phyloP scores from a whole-genome alignment of 2,888 invertebrate genomes.

The Coremacera marginata region DNA sequence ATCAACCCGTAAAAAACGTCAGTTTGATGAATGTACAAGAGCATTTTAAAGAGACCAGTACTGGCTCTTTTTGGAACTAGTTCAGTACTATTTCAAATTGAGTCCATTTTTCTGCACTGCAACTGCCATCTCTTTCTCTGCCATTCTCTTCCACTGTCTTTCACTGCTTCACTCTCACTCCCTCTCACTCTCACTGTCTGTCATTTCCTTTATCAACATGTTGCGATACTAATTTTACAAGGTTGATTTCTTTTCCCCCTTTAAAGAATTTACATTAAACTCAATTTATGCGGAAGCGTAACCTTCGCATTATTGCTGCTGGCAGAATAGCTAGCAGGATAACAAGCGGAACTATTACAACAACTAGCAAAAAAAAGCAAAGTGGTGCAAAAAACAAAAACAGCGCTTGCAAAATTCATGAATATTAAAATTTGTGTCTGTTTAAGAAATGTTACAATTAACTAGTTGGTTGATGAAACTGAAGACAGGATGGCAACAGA shows the following conservation, averaged over 20 bases:
- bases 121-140: too few relatives aligned
- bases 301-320: background rate
- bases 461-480: background rate
- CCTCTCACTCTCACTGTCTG: too few relatives aligned
- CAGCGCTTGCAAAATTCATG: slow-evolving; percentile 22
- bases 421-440: slow-evolving; percentile 38
- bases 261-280: background rate
- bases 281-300: background rate
- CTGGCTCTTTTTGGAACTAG: too few relatives aligned
- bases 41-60: too few relatives aligned
- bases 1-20: too few relatives aligned
- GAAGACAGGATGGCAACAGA: background rate
- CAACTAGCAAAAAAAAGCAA: background rate
- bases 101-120: too few relatives aligned
- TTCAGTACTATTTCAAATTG: too few relatives aligned
- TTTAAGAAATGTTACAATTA: slow-evolving; percentile 31
- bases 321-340: background rate
- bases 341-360: background rate
- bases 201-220: too few relatives aligned
- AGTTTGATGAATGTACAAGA: too few relatives aligned
- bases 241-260: background rate
- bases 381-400: background rate
- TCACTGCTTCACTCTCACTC: too few relatives aligned
- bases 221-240: too few relatives aligned
- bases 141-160: too few relatives aligned